Base-by-base conservation (phyloP, 2,888 invertebrate species). In the Drepanosiphum platanoidis region DNA sequence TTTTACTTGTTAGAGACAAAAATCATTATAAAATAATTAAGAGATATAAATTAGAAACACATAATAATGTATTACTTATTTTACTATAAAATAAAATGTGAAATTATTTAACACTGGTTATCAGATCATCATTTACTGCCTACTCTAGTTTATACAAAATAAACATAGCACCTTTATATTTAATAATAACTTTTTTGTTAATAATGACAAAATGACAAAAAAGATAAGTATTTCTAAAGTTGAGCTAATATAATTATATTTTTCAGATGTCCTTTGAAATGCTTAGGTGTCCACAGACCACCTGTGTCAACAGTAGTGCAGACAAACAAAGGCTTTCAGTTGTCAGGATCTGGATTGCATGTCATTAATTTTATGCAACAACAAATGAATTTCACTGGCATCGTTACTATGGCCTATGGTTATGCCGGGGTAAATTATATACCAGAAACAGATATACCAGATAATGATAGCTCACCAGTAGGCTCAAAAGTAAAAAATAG, bases 241-340 rank as follows among this genome's bases (percentile, higher is more conserved):
- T 5, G 18, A 52, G 22, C 5, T 18, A 52, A 52, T 52, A 22
- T 61, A 3, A 58, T n/a, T 9, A 11, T 9, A 39, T 27, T 52
- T 39, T 70, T 39, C 34, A 84, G 86, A 30, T 87, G 87, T 72
- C 84, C 86, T 1, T 72, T 87, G n/a, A 82, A 84, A 81, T 87
- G 87, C 68, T 68, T 87, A 86, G 87, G 87, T 27, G 83, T 87
- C 30, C 86, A 87, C 61, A 82, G 87, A 15, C 87, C 87, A n/a
- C 87, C 87, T 18, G 87, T 86, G n/a, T 86, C 87, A 9, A 86
- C 87, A 9, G 75, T 87, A 22, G 34, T 64, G 4, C 86, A 68
- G 32, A 79, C 86, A 13, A 7, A 83, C 13, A 86, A 72, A 66
- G 86, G 86, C 8, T 86, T 86, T 58, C 58, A 74, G 39, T 22